Percentiles rank a stretch among this genome's conserved stretches.
These are phyloP conservation scores for Solen grandis DNA, from an alignment of 1,140 invertebrate genomes.

Conservation along the genomic window DNA sequence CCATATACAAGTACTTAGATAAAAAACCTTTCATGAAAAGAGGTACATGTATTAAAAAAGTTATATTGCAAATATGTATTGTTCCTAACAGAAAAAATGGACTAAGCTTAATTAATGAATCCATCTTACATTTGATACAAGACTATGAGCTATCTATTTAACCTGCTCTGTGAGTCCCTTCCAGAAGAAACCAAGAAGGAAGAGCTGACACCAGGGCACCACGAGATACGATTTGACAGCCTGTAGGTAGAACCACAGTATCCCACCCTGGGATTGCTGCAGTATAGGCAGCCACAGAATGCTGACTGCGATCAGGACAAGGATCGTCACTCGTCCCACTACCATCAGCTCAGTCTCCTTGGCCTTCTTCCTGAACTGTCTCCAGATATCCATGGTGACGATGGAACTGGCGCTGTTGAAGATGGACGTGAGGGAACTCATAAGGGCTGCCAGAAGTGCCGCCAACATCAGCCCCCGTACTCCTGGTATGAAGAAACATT, in stretches of 20 bases:
- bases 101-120: background rate
- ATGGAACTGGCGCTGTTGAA: too few species aligned
- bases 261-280: constrained; percentile 80
- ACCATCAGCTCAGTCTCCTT: constrained; percentile 80
- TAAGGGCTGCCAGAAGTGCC: too few species aligned
- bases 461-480: constrained; percentile 49
- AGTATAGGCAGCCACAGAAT: constrained; percentile 84
- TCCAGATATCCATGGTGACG: constrained; percentile 83
- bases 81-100: background rate
- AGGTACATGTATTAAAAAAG: background rate
- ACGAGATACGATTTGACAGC: constrained; percentile 82
- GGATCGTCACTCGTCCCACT: constrained; percentile 79
- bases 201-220: constrained; percentile 83
- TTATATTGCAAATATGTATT: background rate
- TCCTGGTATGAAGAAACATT: constrained; percentile 6
- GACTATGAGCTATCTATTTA: background rate
- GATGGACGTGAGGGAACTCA: too few species aligned
- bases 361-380: constrained; percentile 48
- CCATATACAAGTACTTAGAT: background rate
- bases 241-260: constrained; percentile 83
- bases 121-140: background rate
- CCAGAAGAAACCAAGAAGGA: constrained; percentile 82
- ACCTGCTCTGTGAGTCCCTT: constrained; percentile 82
- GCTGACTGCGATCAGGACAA: constrained; percentile 81
- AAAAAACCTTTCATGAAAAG: background rate